Conservation (phyloP, 2,113 vertebrate species). For the Mustelus asterias region DNA sequence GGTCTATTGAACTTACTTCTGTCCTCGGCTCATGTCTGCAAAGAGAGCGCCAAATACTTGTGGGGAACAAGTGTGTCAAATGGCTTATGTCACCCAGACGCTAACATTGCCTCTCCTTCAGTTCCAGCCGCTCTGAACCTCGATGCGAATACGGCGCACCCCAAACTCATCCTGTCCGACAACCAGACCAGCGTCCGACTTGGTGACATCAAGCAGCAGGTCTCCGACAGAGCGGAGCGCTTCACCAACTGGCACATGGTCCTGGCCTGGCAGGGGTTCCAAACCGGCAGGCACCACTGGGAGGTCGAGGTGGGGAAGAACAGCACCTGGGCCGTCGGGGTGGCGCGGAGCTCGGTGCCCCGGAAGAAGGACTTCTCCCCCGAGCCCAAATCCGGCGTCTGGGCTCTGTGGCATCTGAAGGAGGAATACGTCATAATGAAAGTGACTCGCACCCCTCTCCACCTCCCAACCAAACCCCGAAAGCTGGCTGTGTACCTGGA, state of each 20-base stretch:
- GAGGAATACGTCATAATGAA: neutral
- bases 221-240: neutral
- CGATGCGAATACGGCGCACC: neutral
- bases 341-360: neutral
- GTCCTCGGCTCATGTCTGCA: neutral
- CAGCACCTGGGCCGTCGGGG: neutral
- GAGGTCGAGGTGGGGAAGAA: constrained; percentile 3
- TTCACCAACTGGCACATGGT: neutral
- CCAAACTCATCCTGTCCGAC: neutral
- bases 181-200: neutral
- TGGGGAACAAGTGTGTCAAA: neutral
- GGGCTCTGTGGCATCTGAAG: neutral
- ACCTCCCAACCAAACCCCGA: neutral
- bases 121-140: neutral
- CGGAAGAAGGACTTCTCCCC: neutral
- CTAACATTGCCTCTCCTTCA: neutral
- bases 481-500: neutral
- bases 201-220: neutral
- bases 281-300: neutral
- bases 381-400: neutral
- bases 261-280: neutral
- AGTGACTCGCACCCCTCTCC: neutral
- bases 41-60: neutral
- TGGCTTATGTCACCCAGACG: too few species aligned
- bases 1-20: neutral